phyloP scores from a whole-genome alignment of 1,140 invertebrate species.

The Anadara kagoshimensis region DNA sequence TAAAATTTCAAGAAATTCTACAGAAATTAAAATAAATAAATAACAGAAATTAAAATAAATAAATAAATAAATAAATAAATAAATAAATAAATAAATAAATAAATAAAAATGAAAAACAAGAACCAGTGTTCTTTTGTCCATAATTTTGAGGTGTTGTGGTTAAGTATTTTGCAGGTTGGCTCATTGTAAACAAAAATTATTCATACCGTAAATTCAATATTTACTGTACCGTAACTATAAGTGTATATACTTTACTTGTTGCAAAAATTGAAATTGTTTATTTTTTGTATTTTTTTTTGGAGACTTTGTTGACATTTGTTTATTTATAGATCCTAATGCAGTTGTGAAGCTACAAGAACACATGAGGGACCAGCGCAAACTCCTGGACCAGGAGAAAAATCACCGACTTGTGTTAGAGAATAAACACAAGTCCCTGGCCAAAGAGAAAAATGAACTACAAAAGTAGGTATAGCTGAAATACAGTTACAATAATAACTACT shows the following conservation, averaged over 20 bases:
- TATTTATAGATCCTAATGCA: slow-evolving; percentile 57
- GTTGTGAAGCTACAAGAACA: slow-evolving; percentile 66
- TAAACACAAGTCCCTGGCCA: slow-evolving; percentile 55
- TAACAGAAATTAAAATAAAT: too few species aligned
- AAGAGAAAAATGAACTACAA: slow-evolving; percentile 61
- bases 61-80: too few species aligned
- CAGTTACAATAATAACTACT: too few species aligned
- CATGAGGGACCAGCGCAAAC: slow-evolving; percentile 57
- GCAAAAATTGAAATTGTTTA: background rate
- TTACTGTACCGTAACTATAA: background rate
- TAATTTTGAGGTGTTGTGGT: too few species aligned
- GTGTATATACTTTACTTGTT: background rate
- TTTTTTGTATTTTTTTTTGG: too few species aligned
- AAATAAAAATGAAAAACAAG: too few species aligned
- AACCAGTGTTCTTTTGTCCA: too few species aligned
- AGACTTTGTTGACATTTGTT: background rate
- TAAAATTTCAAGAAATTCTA: too few species aligned
- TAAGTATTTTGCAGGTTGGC: too few species aligned
- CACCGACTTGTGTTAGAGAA: slow-evolving; percentile 58
- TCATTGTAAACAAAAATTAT: too few species aligned
- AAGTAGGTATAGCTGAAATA: slow-evolving; percentile 41
- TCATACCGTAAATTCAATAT: background rate
- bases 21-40: too few species aligned
- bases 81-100: too few species aligned
- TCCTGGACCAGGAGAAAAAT: slow-evolving; percentile 64